Conservation (phyloP, 1,140 invertebrate genomes). For the Magallana gigas region DNA sequence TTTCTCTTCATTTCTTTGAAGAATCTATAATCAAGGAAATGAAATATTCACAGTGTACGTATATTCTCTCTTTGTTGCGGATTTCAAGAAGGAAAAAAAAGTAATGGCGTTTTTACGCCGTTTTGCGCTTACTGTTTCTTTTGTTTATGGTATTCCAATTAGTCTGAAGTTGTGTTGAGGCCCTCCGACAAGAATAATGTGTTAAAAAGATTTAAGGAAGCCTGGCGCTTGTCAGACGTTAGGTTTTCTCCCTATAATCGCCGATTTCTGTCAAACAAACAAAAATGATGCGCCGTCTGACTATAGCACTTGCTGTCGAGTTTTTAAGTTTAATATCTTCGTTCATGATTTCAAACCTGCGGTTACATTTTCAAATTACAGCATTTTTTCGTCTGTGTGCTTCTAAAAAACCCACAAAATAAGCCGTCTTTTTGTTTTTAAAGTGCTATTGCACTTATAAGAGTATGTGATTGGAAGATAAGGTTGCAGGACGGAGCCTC, state of each 20-base stretch:
- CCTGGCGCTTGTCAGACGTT: neutral
- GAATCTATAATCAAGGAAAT: conserved; percentile 22
- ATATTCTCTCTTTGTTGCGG: neutral
- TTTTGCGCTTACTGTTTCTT: neutral
- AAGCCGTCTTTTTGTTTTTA: too few species aligned
- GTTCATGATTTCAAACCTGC: too few species aligned
- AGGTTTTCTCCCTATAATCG: neutral
- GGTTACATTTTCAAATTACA: too few species aligned
- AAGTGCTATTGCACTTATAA: too few species aligned
- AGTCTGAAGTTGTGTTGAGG: conserved; percentile 19
- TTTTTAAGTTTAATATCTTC: too few species aligned
- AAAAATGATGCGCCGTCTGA: too few species aligned
- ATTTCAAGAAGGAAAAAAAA: neutral
- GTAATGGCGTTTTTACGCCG: conserved; percentile 9
- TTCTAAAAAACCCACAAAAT: too few species aligned
- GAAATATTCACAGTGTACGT: neutral
- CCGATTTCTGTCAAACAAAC: neutral
- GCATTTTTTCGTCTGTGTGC: too few species aligned
- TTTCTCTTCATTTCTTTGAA: conserved; percentile 21
- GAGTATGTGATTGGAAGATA: too few species aligned
- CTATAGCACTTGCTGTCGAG: too few species aligned
- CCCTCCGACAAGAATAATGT: conserved; percentile 11
- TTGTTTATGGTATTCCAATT: conserved; percentile 34
- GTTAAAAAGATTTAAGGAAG: conserved; percentile 6
- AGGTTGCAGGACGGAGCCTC: too few species aligned